Evolutionary conservation across 2,797 vertebrate species (phyloP), one percentile per base, ranked within the genome.

Genomic region (Falco columbarius): DNA sequence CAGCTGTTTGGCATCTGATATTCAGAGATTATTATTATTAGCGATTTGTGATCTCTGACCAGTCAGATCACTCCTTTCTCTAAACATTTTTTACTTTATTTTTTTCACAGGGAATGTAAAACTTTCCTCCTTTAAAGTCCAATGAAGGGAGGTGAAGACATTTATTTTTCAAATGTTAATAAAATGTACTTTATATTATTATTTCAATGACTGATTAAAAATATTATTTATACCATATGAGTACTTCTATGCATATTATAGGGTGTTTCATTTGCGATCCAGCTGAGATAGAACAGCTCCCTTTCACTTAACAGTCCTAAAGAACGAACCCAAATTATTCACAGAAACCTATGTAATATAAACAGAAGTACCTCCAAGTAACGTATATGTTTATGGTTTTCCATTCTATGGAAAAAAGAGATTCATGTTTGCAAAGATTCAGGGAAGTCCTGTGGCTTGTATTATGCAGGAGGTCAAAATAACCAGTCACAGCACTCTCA

Each of bases 201-300:
- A 95, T 95, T 97, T 97, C 96, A 96, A 84, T 72, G 81, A 92
- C 94, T 95, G 93, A 96, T 96, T 96, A 93, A 96, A 97, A 95
- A 95, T 93, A 92, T 84, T 96, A 91, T 94, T 95, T 95, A 94
- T 95, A 93, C 40, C 70, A 75, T 75, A 71, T 0, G 2, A 92
- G 40, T 91, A 42, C 86, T 93, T 96, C 94, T 74, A 95, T 83
- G 52, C 72, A 38, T 74, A 90, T 97, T 96, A 96, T 55, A 96
- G 91, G 95, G 94, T 97, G 97, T 97, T 97, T 97, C 95, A 95
- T 97, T 97, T 98, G 95, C 92, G 85, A 95, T 96, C 56, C 92
- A 96, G 74, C 71, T 73, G 86, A 97, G 93, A 97, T 67, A 94
- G 75, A 95, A 87, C 67, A 87, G 89, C 82, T 97, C 75, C n/a